Base-by-base conservation (phyloP, 1,140 invertebrate genomes). In the Cyphomyrmex costatus region DNA sequence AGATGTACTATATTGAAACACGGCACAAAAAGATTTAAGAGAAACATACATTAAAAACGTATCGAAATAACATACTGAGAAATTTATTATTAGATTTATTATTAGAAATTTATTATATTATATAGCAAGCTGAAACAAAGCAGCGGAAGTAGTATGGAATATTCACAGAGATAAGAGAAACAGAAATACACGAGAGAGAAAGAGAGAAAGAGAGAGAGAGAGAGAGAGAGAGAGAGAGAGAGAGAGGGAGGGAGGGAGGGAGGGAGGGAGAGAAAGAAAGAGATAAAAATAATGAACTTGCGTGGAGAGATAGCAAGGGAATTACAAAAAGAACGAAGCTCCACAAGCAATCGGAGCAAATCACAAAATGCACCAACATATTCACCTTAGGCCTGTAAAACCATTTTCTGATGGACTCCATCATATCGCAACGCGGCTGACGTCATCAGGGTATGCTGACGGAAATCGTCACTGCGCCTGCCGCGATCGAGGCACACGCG, bases 371-470 rank as follows among this genome's bases (percentile, higher is more conserved):
- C 33, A 33, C 65, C 65, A 27, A 60, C 93, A 91, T 92, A 95
- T 95, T 96, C 96, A 98, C 98, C 97, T 98, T 98, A 91, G 98
- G 98, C 96, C 97, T 98, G 95, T 98, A 98, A 93, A 98, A 97
- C 98, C 98, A 98, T 96, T 98, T 98, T 96, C 98, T 96, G 92
- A 98, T 96, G 90, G 98, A 98, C 96, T 98, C 97, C 98, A 98
- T 98, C 86, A 87, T 77, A 90, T 86, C 88, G 86, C 82, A 74
- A 86, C 58, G 68, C 86, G 86, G 86, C 79, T 58, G 89, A 88
- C 87, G 89, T 80, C 84, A 87, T 84, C 73, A 80, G 85, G 85
- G 78, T 68, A 86, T 66, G 65, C 79, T 87, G 76, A 84, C 84
- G 53, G 30, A 51, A 74, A 78, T 87, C 79, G 87, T 91, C 87